Evolutionary conservation across 2,888 invertebrate genomes (phyloP), one percentile per base, ranked within the genome.

Genomic region (Megamerina dolium): DNA sequence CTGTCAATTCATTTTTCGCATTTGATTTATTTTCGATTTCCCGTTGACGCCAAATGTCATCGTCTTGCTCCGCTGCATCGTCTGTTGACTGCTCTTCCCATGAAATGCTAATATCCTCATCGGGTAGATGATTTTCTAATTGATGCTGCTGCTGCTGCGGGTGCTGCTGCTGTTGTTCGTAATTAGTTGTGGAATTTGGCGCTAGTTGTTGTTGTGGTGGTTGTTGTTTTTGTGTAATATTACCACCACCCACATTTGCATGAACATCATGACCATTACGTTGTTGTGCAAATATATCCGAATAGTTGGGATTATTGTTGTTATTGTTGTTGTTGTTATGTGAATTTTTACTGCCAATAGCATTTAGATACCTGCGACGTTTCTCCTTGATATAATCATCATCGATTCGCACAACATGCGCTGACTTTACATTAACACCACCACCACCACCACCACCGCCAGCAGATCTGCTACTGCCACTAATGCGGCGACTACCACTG

Each of bases 381-480:
- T 64, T 64, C 49, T 60, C 61, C 23, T 64, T 60, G 6, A 58
- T 36, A 37, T 65, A 64, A 34, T 64, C 63, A 48, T 65, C 64
- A 38, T 65, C 63, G 13, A 64, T 45, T 3, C 56, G 61, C 10
- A 58, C 46, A 6, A 50, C 32, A 46, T 45, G 47, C 17, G 48
- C 47, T 14, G 45, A 47, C 10, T 48, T 45, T n/a, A 3, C 13
- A 12, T 23, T 13, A 5, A 37, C 41, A 3, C 44, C 23, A 16
- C 31, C 31, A 10, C 6, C 27, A 27, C 17, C 33, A n/a, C 14
- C 26, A 20, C 23, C 26, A 37, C 42, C 42, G 9, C 46, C 23
- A 12, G 6, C 32, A 10, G 13, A n/a, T n/a, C 27, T 10, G 3
- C 12, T 27, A 19, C 50, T 50, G 16, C 47, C 50, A 9, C 45